Evolutionary conservation across 2,888 invertebrate species (phyloP).

Genomic region (Aphodius sticticus): DNA sequence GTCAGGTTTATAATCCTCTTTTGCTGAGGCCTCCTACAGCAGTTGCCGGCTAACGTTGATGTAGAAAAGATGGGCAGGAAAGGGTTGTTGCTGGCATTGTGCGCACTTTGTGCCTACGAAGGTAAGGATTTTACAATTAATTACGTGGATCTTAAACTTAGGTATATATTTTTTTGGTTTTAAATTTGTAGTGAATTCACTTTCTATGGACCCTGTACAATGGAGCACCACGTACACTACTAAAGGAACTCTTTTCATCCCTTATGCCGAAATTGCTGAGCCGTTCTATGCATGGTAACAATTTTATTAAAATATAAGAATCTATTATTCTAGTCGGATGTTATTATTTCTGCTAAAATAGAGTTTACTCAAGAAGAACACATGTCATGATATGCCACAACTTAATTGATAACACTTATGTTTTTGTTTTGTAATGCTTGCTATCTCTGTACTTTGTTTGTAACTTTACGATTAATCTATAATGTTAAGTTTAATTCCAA

Average conservation of each 20-base stretch:
- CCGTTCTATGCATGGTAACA: slow-evolving; percentile 87
- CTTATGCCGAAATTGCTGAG: slow-evolving; percentile 93
- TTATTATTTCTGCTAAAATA: not conserved
- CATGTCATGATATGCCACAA: not conserved
- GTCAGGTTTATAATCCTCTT: slow-evolving; percentile 20
- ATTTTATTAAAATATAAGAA: slow-evolving; percentile 12
- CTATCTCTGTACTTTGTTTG: not conserved
- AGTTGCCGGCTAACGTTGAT: not conserved
- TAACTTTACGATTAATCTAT: not conserved
- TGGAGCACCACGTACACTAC: slow-evolving; percentile 80
- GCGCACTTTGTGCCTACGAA: not conserved
- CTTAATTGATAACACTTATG: not conserved
- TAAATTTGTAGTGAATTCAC: not conserved
- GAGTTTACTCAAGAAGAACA: not conserved
- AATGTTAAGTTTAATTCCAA: not conserved
- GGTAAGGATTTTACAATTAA: slow-evolving; percentile 1
- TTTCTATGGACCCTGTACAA: slow-evolving; percentile 35
- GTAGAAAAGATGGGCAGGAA: not conserved
- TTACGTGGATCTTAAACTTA: not conserved
- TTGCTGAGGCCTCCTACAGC: not conserved
- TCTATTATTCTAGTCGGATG: not conserved
- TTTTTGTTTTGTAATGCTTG: not conserved
- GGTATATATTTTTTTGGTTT: no score
- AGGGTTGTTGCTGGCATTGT: not conserved
- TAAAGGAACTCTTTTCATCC: slow-evolving; percentile 82